phyloP scores from a whole-genome alignment of 2,888 invertebrate genomes.

The Aquatica leii region DNA sequence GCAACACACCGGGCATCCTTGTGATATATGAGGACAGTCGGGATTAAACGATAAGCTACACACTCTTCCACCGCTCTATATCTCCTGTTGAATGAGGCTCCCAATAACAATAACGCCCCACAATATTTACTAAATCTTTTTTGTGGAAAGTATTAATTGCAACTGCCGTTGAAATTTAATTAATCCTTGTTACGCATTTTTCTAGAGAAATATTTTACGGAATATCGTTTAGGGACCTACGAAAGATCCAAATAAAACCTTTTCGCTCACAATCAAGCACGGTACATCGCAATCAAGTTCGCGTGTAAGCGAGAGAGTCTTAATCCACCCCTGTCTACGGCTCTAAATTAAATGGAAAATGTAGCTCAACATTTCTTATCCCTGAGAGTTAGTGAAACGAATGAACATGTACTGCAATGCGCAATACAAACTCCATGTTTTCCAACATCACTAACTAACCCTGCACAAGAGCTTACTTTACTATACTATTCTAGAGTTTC shows the following conservation, averaged over 20 bases:
- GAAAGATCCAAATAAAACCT: conserved; percentile 24
- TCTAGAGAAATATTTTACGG: not conserved
- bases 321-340: conserved; percentile 35
- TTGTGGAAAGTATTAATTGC: conserved; percentile 1
- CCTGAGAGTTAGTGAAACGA: conserved; percentile 35
- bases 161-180: not conserved
- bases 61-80: conserved; percentile 49
- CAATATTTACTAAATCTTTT: conserved; percentile 33
- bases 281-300: conserved; percentile 32
- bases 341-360: conserved; percentile 38
- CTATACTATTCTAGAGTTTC: conserved; percentile 22
- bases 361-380: conserved; percentile 38
- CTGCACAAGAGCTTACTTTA: conserved; percentile 31
- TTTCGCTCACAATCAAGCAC: conserved; percentile 25
- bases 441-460: conserved; percentile 25
- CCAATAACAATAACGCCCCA: conserved; percentile 41
- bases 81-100: conserved; percentile 54
- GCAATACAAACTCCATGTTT: conserved; percentile 31
- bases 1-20: conserved; percentile 31
- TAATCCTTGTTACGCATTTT: not conserved
- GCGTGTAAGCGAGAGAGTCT: conserved; percentile 29
- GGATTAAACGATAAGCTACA: conserved; percentile 56
- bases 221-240: not conserved
- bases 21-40: conserved; percentile 54
- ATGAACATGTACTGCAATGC: conserved; percentile 41